A percentile compares a stretch with the other conserved stretches of the same genome.
phyloP scores from a whole-genome alignment of 2,888 invertebrate species.

The Alcis repandata region DNA sequence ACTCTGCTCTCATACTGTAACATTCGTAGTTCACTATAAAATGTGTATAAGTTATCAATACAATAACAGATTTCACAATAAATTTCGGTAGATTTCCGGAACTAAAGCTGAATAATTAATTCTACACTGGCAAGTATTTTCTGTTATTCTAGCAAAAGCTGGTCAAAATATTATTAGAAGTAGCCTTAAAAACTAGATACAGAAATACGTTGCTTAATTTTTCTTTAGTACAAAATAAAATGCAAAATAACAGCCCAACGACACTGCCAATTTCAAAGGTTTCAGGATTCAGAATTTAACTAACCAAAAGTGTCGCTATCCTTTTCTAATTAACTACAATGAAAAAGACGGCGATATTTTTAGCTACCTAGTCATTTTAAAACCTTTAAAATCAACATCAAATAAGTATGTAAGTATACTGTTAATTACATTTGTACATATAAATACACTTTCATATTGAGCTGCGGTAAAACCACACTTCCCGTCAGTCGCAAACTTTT shows the following conservation, averaged over 20 bases:
- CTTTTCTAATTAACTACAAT: not conserved
- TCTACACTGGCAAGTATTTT: not conserved
- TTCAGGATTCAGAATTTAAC: not conserved
- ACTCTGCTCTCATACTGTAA: too few species aligned
- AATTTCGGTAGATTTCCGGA: too few species aligned
- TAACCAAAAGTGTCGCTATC: not conserved
- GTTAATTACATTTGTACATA: constrained; percentile 54
- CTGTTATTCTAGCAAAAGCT: not conserved
- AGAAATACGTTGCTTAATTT: not conserved
- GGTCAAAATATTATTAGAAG: constrained; percentile 3
- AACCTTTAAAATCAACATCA: constrained; percentile 6
- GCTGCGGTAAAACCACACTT: constrained; percentile 50
- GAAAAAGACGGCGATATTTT: not conserved
- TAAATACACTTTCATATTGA: constrained; percentile 55
- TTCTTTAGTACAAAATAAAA: constrained; percentile 44
- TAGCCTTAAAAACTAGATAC: constrained; percentile 11
- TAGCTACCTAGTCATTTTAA: not conserved
- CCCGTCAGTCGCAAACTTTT: constrained; percentile 44
- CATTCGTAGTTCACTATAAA: not conserved
- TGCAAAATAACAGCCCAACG: constrained; percentile 47
- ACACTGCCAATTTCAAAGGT: constrained; percentile 20
- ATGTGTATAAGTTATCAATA: not conserved
- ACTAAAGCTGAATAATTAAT: not conserved
- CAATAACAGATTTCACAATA: not conserved
- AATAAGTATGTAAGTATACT: constrained; percentile 42